phyloP scores from a whole-genome alignment of 2,888 invertebrate genomes.

The Megaustenia siamemsis region DNA sequence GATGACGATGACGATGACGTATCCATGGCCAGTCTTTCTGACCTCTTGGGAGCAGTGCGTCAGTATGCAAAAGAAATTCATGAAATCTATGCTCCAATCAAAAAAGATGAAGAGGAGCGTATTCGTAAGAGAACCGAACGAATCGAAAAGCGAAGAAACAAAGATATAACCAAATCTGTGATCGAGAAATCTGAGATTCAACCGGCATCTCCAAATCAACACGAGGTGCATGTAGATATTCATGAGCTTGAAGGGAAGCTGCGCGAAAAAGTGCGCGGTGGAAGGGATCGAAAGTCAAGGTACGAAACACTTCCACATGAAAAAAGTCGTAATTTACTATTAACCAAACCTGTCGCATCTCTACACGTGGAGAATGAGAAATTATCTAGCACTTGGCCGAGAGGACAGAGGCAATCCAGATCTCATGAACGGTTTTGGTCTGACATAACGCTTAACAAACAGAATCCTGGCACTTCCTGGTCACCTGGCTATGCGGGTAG shows the following conservation, averaged over 20 bases:
- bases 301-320: not conserved
- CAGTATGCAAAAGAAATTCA: slow-evolving; percentile 57
- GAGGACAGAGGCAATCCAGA: slow-evolving; percentile 28
- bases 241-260: slow-evolving; percentile 10
- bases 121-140: slow-evolving; percentile 34
- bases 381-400: slow-evolving; percentile 51
- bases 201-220: slow-evolving; percentile 18
- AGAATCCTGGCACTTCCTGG: not conserved
- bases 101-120: slow-evolving; percentile 44
- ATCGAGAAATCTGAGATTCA: not conserved
- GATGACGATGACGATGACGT: slow-evolving; percentile 55
- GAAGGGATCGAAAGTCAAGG: not conserved
- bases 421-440: slow-evolving; percentile 44
- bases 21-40: slow-evolving; percentile 52
- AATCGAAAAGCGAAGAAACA: slow-evolving; percentile 23
- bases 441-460: not conserved
- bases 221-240: slow-evolving; percentile 48
- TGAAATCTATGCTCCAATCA: slow-evolving; percentile 56
- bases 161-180: not conserved
- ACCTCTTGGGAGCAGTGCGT: slow-evolving; percentile 56
- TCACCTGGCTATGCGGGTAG: not conserved
- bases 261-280: not conserved
- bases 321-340: slow-evolving; percentile 13
- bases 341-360: slow-evolving; percentile 25
- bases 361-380: slow-evolving; percentile 51